A percentile compares a stretch with the other conserved stretches of the same genome.
Evolutionary conservation across 2,888 invertebrate species (phyloP).

Genomic region (Noctua fimbriata): DNA sequence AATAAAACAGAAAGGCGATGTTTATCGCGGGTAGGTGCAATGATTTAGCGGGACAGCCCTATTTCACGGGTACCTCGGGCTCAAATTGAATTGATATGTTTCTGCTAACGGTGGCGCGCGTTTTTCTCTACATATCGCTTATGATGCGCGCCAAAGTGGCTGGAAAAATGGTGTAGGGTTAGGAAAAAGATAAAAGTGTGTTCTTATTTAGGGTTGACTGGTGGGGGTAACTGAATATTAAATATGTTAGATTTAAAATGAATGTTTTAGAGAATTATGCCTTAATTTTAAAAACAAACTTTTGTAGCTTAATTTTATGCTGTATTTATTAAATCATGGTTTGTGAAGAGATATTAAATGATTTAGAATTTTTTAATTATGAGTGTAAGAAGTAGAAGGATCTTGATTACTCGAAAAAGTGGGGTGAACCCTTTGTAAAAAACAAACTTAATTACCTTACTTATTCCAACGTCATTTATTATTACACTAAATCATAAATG

Average conservation of each 20-base stretch:
- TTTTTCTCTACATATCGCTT: constrained; percentile 88
- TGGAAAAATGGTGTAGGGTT: constrained; percentile 81
- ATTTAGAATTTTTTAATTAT: neutral
- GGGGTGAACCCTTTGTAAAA: neutral
- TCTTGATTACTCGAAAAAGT: neutral
- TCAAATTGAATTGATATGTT: constrained; percentile 90
- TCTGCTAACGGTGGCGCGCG: constrained; percentile 85
- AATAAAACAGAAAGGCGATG: constrained; percentile 88
- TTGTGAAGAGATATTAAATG: no score
- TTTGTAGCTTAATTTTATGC: no score
- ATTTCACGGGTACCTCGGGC: constrained; percentile 83
- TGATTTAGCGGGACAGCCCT: constrained; percentile 86
- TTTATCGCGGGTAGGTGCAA: constrained; percentile 84
- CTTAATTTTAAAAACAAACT: no score
- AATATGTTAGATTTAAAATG: no score
- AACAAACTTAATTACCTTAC: neutral
- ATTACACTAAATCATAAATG: neutral
- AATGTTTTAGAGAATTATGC: no score
- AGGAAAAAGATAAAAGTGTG: constrained; percentile 57
- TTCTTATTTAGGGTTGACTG: neutral
- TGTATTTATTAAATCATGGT: no score
- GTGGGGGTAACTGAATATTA: neutral
- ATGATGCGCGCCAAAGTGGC: constrained; percentile 85
- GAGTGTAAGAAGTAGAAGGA: neutral
- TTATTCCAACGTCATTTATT: neutral